A percentile compares a stretch with the other conserved stretches of the same genome.
These are phyloP conservation scores for Doris montereyensis DNA, from an alignment of 2,888 invertebrate species.

Conservation along the genomic window DNA sequence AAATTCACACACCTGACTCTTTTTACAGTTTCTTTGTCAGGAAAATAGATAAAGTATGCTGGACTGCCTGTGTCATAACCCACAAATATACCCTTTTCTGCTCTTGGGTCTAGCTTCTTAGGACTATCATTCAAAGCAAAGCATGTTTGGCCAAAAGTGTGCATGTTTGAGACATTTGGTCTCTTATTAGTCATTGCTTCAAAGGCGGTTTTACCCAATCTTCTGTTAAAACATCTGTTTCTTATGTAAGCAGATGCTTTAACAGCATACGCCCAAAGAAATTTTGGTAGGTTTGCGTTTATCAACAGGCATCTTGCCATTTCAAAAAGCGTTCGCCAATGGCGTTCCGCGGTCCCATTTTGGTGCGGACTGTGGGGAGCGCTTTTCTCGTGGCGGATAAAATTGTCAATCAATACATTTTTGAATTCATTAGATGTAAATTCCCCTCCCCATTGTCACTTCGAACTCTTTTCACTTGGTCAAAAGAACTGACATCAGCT, in stretches of 20 bases:
- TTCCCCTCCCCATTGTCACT: slow-evolving; percentile 8
- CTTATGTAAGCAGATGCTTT: neutral
- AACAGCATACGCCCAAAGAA: slow-evolving; percentile 17
- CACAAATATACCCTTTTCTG: slow-evolving; percentile 4
- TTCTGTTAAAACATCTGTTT: slow-evolving; percentile 6
- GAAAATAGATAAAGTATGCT: slow-evolving; percentile 1
- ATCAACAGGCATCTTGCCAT: slow-evolving; percentile 32
- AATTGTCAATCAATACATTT: neutral
- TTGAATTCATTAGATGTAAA: slow-evolving; percentile 15
- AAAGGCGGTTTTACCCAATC: neutral
- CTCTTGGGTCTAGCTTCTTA: slow-evolving; percentile 14
- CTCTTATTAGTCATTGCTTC: slow-evolving; percentile 16
- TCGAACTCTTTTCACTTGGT: neutral
- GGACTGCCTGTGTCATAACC: neutral
- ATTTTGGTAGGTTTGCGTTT: neutral
- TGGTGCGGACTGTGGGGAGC: slow-evolving; percentile 38
- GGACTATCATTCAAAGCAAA: slow-evolving; percentile 9
- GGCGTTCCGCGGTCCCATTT: slow-evolving; percentile 38
- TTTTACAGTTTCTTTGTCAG: neutral
- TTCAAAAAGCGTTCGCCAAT: slow-evolving; percentile 32
- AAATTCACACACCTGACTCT: neutral
- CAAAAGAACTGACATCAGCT: neutral
- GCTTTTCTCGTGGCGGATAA: slow-evolving; percentile 26
- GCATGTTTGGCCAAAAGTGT: slow-evolving; percentile 17
- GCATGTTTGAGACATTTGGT: slow-evolving; percentile 25